Percentiles rank a stretch among this genome's conserved stretches.
These are phyloP conservation scores for Venturia canescens DNA, from an alignment of 1,140 invertebrate genomes.

Conservation along the genomic window DNA sequence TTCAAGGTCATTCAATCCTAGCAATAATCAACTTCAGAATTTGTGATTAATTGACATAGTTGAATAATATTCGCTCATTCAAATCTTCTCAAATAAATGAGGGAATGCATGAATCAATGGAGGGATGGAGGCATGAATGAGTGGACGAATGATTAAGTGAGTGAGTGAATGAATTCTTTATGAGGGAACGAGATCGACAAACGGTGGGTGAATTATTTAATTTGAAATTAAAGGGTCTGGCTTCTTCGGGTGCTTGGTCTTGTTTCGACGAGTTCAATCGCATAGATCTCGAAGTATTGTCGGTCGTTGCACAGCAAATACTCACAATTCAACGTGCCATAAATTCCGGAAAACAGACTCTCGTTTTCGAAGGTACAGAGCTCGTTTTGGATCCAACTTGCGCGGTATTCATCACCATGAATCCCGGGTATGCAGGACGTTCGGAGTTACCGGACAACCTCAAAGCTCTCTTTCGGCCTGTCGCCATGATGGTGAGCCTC, in stretches of 20 bases:
- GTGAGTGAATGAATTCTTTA: too few relatives aligned
- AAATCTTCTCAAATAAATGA: too few relatives aligned
- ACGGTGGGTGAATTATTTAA: too few relatives aligned
- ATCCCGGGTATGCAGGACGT: conserved; percentile 94
- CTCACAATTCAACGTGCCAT: conserved; percentile 88
- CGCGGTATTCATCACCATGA: conserved; percentile 98
- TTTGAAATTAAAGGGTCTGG: conserved; percentile 86
- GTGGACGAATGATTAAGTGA: too few relatives aligned
- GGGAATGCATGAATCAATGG: too few relatives aligned
- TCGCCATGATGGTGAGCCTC: conserved; percentile 93
- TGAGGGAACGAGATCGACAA: too few relatives aligned
- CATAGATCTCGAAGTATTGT: conserved; percentile 91
- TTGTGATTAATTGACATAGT: too few relatives aligned
- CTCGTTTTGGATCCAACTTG: conserved; percentile 92
- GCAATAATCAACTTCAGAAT: not conserved
- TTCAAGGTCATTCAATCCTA: conserved; percentile 86
- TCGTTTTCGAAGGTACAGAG: conserved; percentile 94
- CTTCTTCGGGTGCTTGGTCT: conserved; percentile 96
- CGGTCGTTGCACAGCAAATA: conserved; percentile 94
- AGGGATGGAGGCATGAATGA: too few relatives aligned
- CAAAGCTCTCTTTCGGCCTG: conserved; percentile 96
- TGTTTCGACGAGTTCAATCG: conserved; percentile 98
- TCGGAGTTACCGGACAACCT: conserved; percentile 95
- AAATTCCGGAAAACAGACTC: conserved; percentile 83
- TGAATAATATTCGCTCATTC: too few relatives aligned